Evolutionary conservation across 2,797 vertebrate genomes (phyloP), one percentile per base, ranked within the genome.

Genomic region (Scyliorhinus canicula): DNA sequence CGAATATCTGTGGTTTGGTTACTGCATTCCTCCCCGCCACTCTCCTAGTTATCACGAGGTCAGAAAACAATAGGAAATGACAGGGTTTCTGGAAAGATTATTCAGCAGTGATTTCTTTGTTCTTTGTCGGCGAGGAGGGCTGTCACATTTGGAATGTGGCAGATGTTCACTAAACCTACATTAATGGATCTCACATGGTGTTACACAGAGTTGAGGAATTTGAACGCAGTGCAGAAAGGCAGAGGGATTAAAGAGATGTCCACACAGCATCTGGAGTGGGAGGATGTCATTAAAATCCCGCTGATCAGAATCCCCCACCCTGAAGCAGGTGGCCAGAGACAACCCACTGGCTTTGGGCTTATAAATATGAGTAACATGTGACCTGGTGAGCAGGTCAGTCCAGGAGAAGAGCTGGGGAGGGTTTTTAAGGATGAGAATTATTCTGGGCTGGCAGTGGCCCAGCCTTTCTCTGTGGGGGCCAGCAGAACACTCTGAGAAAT

Each of bases 121-220:
- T 47, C 40, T 82, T 82, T 82, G 19, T 47, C 19, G 24, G 40
- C 1, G 4, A 47, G 44, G 79, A 24, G 44, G 79, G 47, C 79
- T 82, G 79, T 82, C 16, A 21, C 79, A 82, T 79, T 79, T 79
- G 77, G 79, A 82, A 79, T 44, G 77, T 79, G 77, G 77, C 77
- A 79, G 40, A 21, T 82, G 79, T 82, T 82, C 79, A 7, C 40
- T 24, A 82, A 82, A 47, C 40, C 47, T 82, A 26, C 11, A 26
- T 88, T 52, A 86, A 55, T 86, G 28, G 50, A 86, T 86, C 47
- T 35, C 85, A 88, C 31, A n/a, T 88, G 4, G 31, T 24, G 79
- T 47, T 57, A 35, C 3, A 60, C 12, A 60, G 52, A 57, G 26
- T 31, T 44, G 40, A 14, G 28, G 52, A 88, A 88, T 88, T 57